phyloP scores from a whole-genome alignment of 1,140 invertebrate species.

The Lasioglossum albipes region DNA sequence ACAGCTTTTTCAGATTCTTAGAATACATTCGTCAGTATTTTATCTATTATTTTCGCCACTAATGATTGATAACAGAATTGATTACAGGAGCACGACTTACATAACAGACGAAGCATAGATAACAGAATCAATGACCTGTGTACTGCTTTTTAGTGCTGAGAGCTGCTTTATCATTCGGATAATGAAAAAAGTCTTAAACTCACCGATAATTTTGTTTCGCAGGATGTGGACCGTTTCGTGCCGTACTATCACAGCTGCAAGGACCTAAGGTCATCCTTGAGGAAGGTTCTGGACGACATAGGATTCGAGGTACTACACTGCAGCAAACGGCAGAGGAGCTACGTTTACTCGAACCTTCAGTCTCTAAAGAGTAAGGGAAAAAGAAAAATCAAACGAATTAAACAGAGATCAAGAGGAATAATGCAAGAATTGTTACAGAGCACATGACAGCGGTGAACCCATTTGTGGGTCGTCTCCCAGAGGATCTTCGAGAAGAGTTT shows the following conservation, averaged over 20 bases:
- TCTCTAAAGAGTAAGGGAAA: slow-evolving; percentile 81
- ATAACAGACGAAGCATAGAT: too few species aligned
- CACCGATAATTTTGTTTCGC: not conserved
- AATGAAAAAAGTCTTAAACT: slow-evolving; percentile 18
- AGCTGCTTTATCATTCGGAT: too few species aligned
- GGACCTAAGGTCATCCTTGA: slow-evolving; percentile 84
- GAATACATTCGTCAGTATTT: too few species aligned
- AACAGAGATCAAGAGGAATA: not conserved
- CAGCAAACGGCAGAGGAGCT: slow-evolving; percentile 83
- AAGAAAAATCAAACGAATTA: not conserved
- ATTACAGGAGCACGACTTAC: too few species aligned
- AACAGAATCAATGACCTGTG: too few species aligned
- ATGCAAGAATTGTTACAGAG: slow-evolving; percentile 79
- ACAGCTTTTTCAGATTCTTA: too few species aligned
- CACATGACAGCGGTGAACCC: slow-evolving; percentile 88
- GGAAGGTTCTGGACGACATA: slow-evolving; percentile 82
- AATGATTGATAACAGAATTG: too few species aligned
- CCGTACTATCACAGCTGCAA: slow-evolving; percentile 74
- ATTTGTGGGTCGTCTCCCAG: slow-evolving; percentile 85
- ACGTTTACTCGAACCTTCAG: slow-evolving; percentile 83
- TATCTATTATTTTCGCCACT: too few species aligned
- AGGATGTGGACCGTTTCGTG: slow-evolving; percentile 73
- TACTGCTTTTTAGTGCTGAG: too few species aligned
- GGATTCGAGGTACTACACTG: slow-evolving; percentile 86
- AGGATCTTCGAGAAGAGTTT: slow-evolving; percentile 83